phyloP scores from a whole-genome alignment of 2,888 invertebrate genomes.

The Eilema caniola region DNA sequence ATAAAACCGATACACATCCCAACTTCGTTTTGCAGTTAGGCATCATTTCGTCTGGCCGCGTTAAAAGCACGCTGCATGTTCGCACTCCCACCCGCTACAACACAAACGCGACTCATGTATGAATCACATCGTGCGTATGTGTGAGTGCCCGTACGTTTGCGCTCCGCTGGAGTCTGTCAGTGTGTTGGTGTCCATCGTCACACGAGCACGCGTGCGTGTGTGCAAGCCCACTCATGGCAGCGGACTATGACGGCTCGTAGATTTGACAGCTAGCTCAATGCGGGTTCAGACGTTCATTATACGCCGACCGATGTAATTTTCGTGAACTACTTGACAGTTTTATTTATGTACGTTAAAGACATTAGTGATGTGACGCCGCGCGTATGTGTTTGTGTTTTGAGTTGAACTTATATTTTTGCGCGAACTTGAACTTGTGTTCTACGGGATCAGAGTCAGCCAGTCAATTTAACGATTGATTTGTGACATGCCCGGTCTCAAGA shows the following conservation, averaged over 20 bases:
- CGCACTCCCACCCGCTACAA: conserved; percentile 85
- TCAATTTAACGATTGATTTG: conserved; percentile 74
- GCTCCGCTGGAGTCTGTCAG: conserved; percentile 82
- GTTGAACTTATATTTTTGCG: conserved; percentile 69
- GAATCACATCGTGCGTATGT: conserved; percentile 76
- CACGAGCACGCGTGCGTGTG: conserved; percentile 77
- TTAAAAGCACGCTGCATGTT: conserved; percentile 86
- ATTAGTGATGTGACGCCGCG: conserved; percentile 61
- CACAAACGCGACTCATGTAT: conserved; percentile 78
- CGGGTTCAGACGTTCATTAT: conserved; percentile 87
- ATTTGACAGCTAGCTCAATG: conserved; percentile 88
- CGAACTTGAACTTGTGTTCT: conserved; percentile 73
- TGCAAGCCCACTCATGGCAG: conserved; percentile 85
- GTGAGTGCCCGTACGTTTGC: conserved; percentile 77
- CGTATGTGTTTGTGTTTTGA: conserved; percentile 57
- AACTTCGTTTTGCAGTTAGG: conserved; percentile 79
- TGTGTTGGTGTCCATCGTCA: conserved; percentile 81
- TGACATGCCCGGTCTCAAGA: conserved; percentile 74
- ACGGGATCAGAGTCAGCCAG: conserved; percentile 54
- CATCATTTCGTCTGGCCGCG: conserved; percentile 85
- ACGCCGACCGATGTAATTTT: conserved; percentile 82
- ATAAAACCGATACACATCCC: conserved; percentile 77
- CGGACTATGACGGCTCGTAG: conserved; percentile 87
- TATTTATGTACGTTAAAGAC: conserved; percentile 71
- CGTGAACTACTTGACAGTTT: conserved; percentile 78